These are phyloP conservation scores for Smittia aterrima DNA, from an alignment of 2,888 invertebrate genomes.

Conservation along the genomic window DNA sequence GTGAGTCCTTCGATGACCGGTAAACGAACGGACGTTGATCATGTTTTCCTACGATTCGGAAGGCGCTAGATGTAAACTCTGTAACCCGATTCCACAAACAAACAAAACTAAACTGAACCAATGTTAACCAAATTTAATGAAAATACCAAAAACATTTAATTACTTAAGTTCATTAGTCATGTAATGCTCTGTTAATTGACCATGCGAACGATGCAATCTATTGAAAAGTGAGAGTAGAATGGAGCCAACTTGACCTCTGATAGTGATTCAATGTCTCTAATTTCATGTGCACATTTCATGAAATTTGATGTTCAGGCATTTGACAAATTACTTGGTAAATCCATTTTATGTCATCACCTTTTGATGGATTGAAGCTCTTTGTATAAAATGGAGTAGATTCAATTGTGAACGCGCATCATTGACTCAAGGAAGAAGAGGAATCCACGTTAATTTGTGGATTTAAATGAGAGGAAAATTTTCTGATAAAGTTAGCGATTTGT, in stretches of 20 bases:
- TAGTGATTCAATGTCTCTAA: slow-evolving; percentile 20
- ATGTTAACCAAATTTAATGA: not conserved
- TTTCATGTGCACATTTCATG: slow-evolving; percentile 2
- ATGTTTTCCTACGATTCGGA: slow-evolving; percentile 86
- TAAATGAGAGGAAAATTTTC: slow-evolving; percentile 4
- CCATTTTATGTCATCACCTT: not conserved
- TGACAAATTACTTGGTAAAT: no score
- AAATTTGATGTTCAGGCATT: no score
- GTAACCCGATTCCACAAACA: not conserved
- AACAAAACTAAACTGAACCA: not conserved
- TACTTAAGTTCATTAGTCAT: not conserved
- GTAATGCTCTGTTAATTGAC: not conserved
- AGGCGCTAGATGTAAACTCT: slow-evolving; percentile 50
- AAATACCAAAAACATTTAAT: slow-evolving; percentile 16
- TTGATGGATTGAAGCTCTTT: not conserved
- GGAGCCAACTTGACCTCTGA: slow-evolving; percentile 32
- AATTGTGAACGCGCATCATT: not conserved
- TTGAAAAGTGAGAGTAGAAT: not conserved
- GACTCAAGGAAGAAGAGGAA: slow-evolving; percentile 4
- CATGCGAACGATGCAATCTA: not conserved
- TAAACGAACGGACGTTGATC: slow-evolving; percentile 58
- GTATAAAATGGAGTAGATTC: no score
- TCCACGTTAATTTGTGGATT: not conserved
- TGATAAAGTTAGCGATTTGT: not conserved
- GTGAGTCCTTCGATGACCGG: slow-evolving; percentile 31